Evolutionary conservation across 2,113 vertebrate species (phyloP), one percentile per base, ranked within the genome.

Genomic region (Mastomys coucha): DNA sequence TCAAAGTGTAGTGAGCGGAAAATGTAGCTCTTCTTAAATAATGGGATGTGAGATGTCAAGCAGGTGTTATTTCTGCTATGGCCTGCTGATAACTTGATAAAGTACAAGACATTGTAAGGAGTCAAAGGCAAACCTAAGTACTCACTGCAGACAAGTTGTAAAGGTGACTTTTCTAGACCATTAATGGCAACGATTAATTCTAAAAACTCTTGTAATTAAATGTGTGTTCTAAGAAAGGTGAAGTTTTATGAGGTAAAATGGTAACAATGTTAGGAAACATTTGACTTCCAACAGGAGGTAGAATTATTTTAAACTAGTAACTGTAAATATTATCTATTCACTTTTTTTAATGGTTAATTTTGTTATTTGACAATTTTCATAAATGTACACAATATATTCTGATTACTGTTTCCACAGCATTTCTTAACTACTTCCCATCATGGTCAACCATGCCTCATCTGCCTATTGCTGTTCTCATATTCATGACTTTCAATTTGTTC

Each of bases 131-230:
- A 72, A 26, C 5, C 19, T 28, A 88, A 89, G 65, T 7, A 36
- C 28, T n/a, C 51, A 76, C 17, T 84, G 60, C 26, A 75, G 67
- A 91, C 9, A 73, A 60, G 77, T 88, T 78, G 80, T 65, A 33
- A 92, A 94, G 82, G 88, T 94, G 96, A 91, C 78, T 91, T 93
- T 97, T 94, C 92, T 87, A 97, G 60, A 56, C 51, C 84, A 95
- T 94, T 93, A 96, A 88, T 85, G 75, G 91, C 42, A 39, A 20
- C 91, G 84, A 95, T 96, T 97, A 95, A 93, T 89, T 88, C 49
- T 39, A 67, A 65, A n/a, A 95, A 85, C 36, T 73, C 39, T 58
- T 22, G 31, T 69, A 84, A 89, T 93, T 33, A 67, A 63, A 56
- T 13, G 1, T 69, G 53, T 82, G 77, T 86, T 92, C 78, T 89